A percentile compares a stretch with the other conserved stretches of the same genome.
phyloP scores from a whole-genome alignment of 2,797 vertebrate genomes.

The Microhierax caerulescens region DNA sequence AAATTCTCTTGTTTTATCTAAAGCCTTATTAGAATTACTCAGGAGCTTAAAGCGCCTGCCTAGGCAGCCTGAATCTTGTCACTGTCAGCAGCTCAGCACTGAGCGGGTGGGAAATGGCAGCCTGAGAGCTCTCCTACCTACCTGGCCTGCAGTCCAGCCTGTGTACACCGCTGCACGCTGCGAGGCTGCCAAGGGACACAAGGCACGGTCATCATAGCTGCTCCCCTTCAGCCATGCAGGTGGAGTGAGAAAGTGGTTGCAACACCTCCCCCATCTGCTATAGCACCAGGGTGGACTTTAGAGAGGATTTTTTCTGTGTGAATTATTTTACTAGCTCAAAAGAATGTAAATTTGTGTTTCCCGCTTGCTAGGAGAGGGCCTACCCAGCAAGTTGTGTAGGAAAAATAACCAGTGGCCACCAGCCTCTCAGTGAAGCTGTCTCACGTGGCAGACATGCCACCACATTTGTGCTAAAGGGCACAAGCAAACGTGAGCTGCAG shows the following conservation, averaged over 20 bases:
- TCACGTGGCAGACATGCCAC: rapidly evolving
- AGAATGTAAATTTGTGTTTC: background rate
- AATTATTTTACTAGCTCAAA: background rate
- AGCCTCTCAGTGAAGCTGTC: background rate
- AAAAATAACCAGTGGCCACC: background rate
- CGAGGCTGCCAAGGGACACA: background rate
- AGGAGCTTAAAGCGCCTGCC: background rate
- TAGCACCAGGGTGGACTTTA: background rate
- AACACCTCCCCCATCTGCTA: background rate
- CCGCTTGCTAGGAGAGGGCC: background rate
- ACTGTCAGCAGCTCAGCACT: background rate
- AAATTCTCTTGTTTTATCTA: constrained; percentile 27
- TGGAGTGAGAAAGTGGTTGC: background rate
- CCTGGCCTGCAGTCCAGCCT: background rate
- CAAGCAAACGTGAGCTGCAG: background rate
- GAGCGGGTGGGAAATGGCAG: background rate
- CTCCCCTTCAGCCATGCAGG: background rate
- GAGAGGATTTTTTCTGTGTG: background rate
- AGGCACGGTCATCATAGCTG: rapidly evolving
- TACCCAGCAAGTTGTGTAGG: background rate
- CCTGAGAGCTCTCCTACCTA: background rate
- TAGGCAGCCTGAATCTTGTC: background rate
- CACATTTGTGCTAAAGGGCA: background rate
- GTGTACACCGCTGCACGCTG: background rate
- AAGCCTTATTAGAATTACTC: constrained; percentile 7